These are phyloP conservation scores for Epsilonema sp. DNA, from an alignment of 2,888 invertebrate genomes.

Conservation along the genomic window DNA sequence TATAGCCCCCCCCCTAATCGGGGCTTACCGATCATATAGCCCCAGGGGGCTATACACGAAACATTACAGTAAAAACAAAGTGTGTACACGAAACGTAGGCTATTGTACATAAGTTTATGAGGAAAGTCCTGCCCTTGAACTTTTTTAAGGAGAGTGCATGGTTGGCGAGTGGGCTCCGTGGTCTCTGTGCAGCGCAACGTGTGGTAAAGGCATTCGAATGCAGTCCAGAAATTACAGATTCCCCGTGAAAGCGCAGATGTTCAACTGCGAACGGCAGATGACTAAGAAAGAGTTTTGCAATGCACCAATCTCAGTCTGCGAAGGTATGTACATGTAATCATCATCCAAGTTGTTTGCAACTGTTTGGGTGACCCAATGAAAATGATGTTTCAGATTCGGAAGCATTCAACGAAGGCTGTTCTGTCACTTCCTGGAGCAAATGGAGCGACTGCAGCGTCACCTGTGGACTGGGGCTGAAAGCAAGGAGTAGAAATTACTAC, in stretches of 20 bases:
- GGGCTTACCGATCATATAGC: too few species aligned
- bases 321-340: too few species aligned
- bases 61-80: too few species aligned
- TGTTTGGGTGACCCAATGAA: background rate
- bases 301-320: slow-evolving; percentile 25
- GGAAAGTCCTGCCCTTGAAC: too few species aligned
- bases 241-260: slow-evolving; percentile 33
- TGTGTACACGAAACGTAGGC: too few species aligned
- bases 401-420: slow-evolving; percentile 40
- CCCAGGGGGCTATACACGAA: too few species aligned
- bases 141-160: slow-evolving; percentile 41
- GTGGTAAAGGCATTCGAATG: slow-evolving; percentile 50
- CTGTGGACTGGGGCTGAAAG: slow-evolving; percentile 67
- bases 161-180: slow-evolving; percentile 55
- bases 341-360: background rate
- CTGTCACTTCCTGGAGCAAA: slow-evolving; percentile 47
- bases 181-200: slow-evolving; percentile 57
- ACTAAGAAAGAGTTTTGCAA: slow-evolving; percentile 47
- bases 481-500: slow-evolving; percentile 51
- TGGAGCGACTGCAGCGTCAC: slow-evolving; percentile 62
- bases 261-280: slow-evolving; percentile 42
- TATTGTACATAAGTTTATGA: too few species aligned
- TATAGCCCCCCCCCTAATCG: too few species aligned
- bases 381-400: slow-evolving; percentile 14
- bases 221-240: slow-evolving; percentile 51